Conservation (phyloP, 2,888 invertebrate species). For the Tubiluchus corallicola region DNA sequence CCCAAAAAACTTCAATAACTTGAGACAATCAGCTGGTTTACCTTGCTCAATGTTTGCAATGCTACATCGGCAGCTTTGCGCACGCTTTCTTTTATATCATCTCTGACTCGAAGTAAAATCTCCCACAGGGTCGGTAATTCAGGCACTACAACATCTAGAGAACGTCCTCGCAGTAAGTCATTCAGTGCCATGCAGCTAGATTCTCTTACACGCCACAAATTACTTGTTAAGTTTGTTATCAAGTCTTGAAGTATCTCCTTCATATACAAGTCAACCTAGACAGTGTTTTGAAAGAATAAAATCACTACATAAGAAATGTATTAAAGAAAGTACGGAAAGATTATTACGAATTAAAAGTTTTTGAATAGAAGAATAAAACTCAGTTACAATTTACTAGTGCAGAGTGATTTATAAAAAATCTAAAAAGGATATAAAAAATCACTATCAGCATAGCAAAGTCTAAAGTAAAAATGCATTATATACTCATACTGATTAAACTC, state of each 20-base stretch:
- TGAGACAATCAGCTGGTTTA: conserved; percentile 15
- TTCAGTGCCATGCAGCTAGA: conserved; percentile 68
- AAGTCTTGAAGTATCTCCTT: conserved; percentile 62
- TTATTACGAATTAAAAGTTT: too few relatives aligned
- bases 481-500: background rate
- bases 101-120: conserved; percentile 71
- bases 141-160: conserved; percentile 27
- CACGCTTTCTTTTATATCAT: conserved; percentile 65
- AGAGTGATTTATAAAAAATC: too few relatives aligned
- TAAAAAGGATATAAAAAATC: too few relatives aligned
- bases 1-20: background rate
- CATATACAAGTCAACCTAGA: conserved; percentile 64
- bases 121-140: conserved; percentile 48
- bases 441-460: too few relatives aligned
- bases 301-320: too few relatives aligned
- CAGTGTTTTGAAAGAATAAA: too few relatives aligned
- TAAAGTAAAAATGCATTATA: conserved; percentile 11
- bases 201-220: conserved; percentile 73
- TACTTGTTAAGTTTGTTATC: conserved; percentile 54
- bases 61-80: conserved; percentile 30
- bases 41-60: conserved; percentile 28
- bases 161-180: conserved; percentile 52
- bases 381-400: too few relatives aligned
- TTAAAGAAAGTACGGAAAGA: too few relatives aligned
- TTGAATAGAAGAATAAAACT: too few relatives aligned